phyloP scores from a whole-genome alignment of 1,140 invertebrate genomes.

The Riptortus pedestris region DNA sequence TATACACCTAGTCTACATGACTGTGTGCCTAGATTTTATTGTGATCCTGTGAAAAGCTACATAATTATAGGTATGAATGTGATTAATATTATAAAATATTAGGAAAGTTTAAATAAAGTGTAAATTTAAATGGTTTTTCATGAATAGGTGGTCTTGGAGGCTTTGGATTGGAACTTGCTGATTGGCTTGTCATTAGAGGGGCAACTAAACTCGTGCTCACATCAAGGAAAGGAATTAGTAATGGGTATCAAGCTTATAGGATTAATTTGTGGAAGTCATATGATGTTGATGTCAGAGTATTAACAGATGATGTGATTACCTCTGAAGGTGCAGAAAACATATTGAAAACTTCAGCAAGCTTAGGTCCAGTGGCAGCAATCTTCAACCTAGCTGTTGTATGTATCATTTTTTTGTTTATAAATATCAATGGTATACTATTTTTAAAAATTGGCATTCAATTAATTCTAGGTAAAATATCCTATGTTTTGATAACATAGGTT shows the following conservation, averaged over 20 bases:
- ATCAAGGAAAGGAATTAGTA: slow-evolving; percentile 62
- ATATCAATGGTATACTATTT: too few species aligned
- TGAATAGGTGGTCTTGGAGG: slow-evolving; percentile 67
- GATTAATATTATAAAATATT: too few species aligned
- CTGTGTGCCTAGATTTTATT: slow-evolving; percentile 40
- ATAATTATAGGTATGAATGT: slow-evolving; percentile 39
- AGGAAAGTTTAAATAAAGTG: neutral
- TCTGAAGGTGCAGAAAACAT: slow-evolving; percentile 43
- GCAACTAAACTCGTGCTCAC: slow-evolving; percentile 67
- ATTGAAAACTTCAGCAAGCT: slow-evolving; percentile 43
- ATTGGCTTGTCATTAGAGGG: slow-evolving; percentile 75
- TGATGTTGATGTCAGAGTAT: slow-evolving; percentile 43
- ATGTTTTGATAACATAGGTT: too few species aligned
- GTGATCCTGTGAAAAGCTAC: slow-evolving; percentile 39
- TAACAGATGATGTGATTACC: slow-evolving; percentile 40
- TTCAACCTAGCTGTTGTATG: slow-evolving; percentile 65
- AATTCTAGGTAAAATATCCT: too few species aligned
- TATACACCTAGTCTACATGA: neutral
- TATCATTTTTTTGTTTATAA: neutral
- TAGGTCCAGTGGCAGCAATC: slow-evolving; percentile 60
- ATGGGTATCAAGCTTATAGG: slow-evolving; percentile 64
- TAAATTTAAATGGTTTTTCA: neutral
- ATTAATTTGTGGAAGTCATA: slow-evolving; percentile 45
- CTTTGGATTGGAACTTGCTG: slow-evolving; percentile 80
- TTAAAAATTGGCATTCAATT: too few species aligned